These are phyloP conservation scores for Tenthredo livida DNA, from an alignment of 2,888 invertebrate species.

Conservation along the genomic window DNA sequence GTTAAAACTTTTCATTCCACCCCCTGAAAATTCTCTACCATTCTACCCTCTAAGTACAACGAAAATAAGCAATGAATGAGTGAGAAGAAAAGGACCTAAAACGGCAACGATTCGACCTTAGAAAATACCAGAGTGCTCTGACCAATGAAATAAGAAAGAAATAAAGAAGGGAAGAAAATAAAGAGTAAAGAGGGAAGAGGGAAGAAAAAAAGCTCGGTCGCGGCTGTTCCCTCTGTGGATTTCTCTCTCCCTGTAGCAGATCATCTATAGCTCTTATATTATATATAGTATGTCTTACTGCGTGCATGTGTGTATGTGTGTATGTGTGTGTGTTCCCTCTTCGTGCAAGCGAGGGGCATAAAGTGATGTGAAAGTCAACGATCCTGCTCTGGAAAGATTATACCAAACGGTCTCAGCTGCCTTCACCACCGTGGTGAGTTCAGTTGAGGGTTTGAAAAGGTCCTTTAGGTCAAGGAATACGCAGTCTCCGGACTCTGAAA, in stretches of 20 bases:
- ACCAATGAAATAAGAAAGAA: neutral
- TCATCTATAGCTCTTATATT: too few relatives aligned
- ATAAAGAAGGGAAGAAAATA: neutral
- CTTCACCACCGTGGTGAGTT: neutral
- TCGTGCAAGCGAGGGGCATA: neutral
- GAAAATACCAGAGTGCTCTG: slow-evolving; percentile 8
- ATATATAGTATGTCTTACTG: neutral
- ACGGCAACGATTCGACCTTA: neutral
- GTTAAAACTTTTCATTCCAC: slow-evolving; percentile 31
- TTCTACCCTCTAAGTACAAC: neutral
- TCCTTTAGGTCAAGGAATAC: slow-evolving; percentile 24
- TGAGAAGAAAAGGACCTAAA: neutral
- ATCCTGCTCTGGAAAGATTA: slow-evolving; percentile 23
- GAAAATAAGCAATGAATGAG: neutral
- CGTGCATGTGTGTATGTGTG: too few relatives aligned
- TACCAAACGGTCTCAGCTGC: neutral
- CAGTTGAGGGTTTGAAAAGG: slow-evolving; percentile 12
- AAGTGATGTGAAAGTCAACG: slow-evolving; percentile 8
- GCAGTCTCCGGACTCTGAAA: too few relatives aligned
- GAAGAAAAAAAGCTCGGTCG: neutral
- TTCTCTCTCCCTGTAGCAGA: neutral
- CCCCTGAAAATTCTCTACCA: neutral
- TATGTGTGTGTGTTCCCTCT: neutral
- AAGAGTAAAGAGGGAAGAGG: neutral
- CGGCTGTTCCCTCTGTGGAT: neutral